A percentile compares a stretch with the other conserved stretches of the same genome.
These are phyloP conservation scores for Formica aserva DNA, from an alignment of 2,888 invertebrate species.

Conservation along the genomic window DNA sequence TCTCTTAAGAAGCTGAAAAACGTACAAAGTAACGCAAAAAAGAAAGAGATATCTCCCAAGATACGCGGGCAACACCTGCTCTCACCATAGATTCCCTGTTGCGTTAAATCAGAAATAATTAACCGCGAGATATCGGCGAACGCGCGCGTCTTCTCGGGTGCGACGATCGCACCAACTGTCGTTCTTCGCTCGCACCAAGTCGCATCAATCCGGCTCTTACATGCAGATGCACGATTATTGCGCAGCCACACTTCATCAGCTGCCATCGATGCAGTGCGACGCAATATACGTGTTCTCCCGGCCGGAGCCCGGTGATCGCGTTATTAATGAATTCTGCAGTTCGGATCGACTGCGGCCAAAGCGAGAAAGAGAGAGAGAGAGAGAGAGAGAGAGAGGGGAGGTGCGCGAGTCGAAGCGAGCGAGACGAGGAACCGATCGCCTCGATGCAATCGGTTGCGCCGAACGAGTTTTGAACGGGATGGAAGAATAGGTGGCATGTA, in stretches of 20 bases:
- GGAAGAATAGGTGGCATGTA: conserved; percentile 65
- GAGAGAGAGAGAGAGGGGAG: not conserved
- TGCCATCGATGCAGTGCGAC: conserved; percentile 49
- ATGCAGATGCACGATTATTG: conserved; percentile 47
- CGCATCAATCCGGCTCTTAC: conserved; percentile 47
- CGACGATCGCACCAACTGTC: conserved; percentile 36
- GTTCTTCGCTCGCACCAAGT: conserved; percentile 36
- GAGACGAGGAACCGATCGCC: conserved; percentile 41
- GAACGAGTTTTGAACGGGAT: conserved; percentile 61
- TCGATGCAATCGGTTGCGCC: conserved; percentile 56
- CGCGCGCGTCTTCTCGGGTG: conserved; percentile 19
- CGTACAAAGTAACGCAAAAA: not conserved
- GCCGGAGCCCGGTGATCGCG: conserved; percentile 48
- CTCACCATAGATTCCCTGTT: not conserved
- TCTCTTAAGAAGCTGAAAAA: conserved; percentile 3
- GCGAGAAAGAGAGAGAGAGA: conserved; percentile 22
- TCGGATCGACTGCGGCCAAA: conserved; percentile 53
- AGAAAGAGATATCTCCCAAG: not conserved
- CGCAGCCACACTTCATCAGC: conserved; percentile 47
- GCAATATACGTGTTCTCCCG: conserved; percentile 41
- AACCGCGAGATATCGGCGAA: conserved; percentile 22
- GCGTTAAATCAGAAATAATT: conserved; percentile 44
- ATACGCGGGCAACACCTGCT: conserved; percentile 33
- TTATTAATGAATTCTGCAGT: conserved; percentile 66
- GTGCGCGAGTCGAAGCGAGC: not conserved